phyloP scores from a whole-genome alignment of 2,113 vertebrate species.

The Lichenostomus cassidix region DNA sequence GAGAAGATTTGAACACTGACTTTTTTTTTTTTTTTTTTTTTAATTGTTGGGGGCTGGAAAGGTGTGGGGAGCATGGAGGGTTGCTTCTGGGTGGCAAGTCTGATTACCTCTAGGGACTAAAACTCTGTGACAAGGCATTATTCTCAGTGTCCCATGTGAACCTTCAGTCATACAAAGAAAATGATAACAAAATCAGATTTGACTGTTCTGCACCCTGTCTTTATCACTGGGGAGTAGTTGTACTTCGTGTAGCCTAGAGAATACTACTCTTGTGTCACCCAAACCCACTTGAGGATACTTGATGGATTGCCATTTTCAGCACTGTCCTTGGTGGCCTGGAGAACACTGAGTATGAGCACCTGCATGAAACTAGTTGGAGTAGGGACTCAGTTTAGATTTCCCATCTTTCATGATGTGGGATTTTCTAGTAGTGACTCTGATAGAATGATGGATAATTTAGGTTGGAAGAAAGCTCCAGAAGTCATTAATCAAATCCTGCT shows the following conservation, averaged over 20 bases:
- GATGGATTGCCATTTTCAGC: neutral
- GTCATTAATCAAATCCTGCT: neutral
- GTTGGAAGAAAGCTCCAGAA: neutral
- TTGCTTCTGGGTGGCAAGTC: neutral
- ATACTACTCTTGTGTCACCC: neutral
- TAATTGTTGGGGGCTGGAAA: neutral
- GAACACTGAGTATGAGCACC: neutral
- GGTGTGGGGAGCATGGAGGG: fast-evolving
- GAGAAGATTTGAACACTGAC: neutral
- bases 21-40: neutral
- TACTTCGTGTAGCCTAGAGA: neutral
- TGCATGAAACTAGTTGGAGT: neutral
- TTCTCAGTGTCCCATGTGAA: neutral
- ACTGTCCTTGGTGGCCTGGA: neutral
- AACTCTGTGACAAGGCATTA: neutral
- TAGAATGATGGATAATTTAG: neutral
- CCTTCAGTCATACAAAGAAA: neutral
- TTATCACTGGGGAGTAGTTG: neutral
- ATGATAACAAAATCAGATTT: neutral
- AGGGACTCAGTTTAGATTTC: neutral
- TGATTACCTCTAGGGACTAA: neutral
- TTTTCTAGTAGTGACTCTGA: neutral
- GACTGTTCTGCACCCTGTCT: neutral
- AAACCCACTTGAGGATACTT: neutral
- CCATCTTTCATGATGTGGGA: neutral